These are phyloP conservation scores for Lathronympha strigana DNA, from an alignment of 2,888 invertebrate genomes.

Conservation along the genomic window DNA sequence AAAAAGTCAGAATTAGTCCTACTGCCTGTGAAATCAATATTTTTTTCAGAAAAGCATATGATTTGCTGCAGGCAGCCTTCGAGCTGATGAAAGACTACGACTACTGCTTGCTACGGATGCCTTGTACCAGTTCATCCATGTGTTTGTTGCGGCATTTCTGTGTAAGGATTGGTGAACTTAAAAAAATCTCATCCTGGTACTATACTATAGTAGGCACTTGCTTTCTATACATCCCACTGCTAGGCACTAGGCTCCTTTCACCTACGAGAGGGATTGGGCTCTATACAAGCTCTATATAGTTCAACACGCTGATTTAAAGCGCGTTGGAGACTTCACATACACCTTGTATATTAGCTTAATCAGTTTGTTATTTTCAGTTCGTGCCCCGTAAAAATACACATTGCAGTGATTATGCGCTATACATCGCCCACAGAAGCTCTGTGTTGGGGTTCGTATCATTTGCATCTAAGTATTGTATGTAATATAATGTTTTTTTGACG, in stretches of 20 bases:
- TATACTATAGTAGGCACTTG: too few relatives aligned
- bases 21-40: neutral
- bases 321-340: too few relatives aligned
- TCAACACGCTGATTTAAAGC: too few relatives aligned
- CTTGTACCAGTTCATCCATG: conserved; percentile 54
- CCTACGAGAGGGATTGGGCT: too few relatives aligned
- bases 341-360: too few relatives aligned
- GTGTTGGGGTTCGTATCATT: conserved; percentile 61
- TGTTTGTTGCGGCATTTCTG: conserved; percentile 79
- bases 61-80: conserved; percentile 87
- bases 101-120: conserved; percentile 85
- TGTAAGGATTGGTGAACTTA: conserved; percentile 54
- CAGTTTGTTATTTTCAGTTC: conserved; percentile 60
- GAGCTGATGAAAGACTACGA: conserved; percentile 86
- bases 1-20: too few relatives aligned
- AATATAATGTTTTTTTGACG: too few relatives aligned
- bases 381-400: conserved; percentile 61
- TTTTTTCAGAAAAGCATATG: conserved; percentile 68
- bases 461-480: neutral
- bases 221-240: too few relatives aligned
- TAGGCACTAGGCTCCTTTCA: too few relatives aligned
- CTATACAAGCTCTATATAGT: too few relatives aligned
- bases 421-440: conserved; percentile 68
- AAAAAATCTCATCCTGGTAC: too few relatives aligned
- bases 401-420: conserved; percentile 59